Evolutionary conservation across 2,113 vertebrate species (phyloP).

Genomic region (Thalassoma bifasciatum): DNA sequence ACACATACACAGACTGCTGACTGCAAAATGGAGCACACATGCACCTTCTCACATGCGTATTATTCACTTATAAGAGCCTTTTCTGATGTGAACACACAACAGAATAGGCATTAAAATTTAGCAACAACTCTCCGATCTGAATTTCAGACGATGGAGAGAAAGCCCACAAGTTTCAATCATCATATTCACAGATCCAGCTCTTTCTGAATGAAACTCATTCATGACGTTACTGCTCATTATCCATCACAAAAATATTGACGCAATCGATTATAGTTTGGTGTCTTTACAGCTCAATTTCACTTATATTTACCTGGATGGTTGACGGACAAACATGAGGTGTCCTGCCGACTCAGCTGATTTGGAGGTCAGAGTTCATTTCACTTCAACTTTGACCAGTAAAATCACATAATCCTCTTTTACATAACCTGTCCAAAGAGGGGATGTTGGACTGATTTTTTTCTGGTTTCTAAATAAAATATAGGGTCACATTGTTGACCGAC

Average conservation of each 20-base stretch:
- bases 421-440: background rate
- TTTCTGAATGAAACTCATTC: background rate
- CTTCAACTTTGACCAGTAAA: background rate
- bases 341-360: background rate
- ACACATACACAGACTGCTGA: constrained; percentile 16
- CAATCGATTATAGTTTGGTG: no score
- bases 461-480: background rate
- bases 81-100: background rate
- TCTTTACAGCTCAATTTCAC: no score
- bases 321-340: background rate
- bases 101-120: background rate
- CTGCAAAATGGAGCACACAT: constrained; percentile 24
- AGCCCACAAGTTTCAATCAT: no score
- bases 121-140: background rate
- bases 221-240: background rate
- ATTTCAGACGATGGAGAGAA: background rate
- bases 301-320: background rate
- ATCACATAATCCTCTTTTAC: background rate
- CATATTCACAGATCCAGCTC: background rate
- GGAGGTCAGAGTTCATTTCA: background rate
- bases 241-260: no score
- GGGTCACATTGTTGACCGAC: no score
- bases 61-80: constrained; percentile 30
- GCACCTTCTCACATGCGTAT: constrained; percentile 20
- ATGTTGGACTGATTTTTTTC: background rate